These are phyloP conservation scores for Mesorhabditis spiculigera DNA, from an alignment of 2,888 invertebrate genomes.

Conservation along the genomic window DNA sequence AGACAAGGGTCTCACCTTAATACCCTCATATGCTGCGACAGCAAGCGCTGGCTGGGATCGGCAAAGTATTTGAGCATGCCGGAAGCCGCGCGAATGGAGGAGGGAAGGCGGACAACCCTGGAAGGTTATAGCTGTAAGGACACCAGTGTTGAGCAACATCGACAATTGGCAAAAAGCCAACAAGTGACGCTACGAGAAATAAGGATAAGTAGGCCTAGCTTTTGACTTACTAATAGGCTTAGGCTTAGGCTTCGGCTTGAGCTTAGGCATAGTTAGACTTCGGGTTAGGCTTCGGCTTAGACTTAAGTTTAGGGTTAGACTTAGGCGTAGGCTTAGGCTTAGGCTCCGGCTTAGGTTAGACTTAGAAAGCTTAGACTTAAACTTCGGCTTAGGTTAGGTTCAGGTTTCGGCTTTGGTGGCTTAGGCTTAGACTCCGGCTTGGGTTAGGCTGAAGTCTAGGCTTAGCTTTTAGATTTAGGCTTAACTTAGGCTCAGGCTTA, in stretches of 20 bases:
- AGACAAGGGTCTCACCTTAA: conserved; percentile 65
- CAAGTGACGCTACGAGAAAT: too few species aligned
- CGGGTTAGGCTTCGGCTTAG: background rate
- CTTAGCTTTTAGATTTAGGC: too few species aligned
- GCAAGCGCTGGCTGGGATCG: conserved; percentile 73
- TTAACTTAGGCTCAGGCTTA: too few species aligned
- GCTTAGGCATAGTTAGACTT: background rate
- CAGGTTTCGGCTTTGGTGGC: background rate
- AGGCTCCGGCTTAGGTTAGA: too few species aligned
- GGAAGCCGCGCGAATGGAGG: conserved; percentile 42
- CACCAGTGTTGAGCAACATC: too few species aligned
- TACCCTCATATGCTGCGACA: conserved; percentile 79
- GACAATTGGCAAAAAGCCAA: too few species aligned
- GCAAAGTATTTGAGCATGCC: conserved; percentile 45
- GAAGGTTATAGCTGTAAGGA: too few species aligned
- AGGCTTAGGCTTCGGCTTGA: background rate
- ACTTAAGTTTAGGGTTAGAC: too few species aligned
- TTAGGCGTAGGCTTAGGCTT: too few species aligned
- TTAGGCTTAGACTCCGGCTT: background rate
- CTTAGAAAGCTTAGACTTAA: too few species aligned
- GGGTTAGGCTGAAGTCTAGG: too few species aligned
- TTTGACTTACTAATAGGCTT: background rate
- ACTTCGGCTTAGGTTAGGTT: background rate
- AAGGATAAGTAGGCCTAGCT: too few species aligned
- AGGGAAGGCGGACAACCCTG: conserved; percentile 12